Evolutionary conservation across 2,888 invertebrate genomes (phyloP).

Genomic region (Cheilosia variabilis): DNA sequence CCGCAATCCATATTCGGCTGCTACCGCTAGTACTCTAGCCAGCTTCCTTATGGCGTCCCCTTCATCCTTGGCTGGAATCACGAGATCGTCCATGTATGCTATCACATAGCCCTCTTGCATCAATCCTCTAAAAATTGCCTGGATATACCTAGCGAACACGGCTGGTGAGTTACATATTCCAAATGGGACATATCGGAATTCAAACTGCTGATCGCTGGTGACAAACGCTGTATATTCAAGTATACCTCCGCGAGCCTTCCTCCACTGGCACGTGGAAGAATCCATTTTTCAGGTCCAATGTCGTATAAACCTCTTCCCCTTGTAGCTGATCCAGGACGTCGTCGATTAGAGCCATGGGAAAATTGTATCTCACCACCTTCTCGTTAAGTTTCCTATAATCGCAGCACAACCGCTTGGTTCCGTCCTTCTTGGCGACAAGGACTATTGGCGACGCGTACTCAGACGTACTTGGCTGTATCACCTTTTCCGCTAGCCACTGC

Average conservation of each 20-base stretch:
- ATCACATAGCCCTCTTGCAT: slow-evolving; percentile 53
- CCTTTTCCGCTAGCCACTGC: too few species aligned
- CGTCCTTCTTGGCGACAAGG: too few species aligned
- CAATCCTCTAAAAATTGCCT: slow-evolving; percentile 56
- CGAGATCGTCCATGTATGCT: slow-evolving; percentile 71
- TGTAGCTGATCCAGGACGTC: slow-evolving; percentile 39
- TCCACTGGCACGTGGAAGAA: slow-evolving; percentile 61
- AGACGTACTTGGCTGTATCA: too few species aligned
- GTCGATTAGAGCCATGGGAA: too few species aligned
- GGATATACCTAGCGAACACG: slow-evolving; percentile 16
- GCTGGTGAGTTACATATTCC: slow-evolving; percentile 32
- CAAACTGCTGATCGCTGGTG: not conserved
- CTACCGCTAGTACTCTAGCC: slow-evolving; percentile 34
- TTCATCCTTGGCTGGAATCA: slow-evolving; percentile 64
- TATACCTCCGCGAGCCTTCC: too few species aligned
- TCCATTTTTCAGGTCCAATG: slow-evolving; percentile 60
- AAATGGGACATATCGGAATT: slow-evolving; percentile 67
- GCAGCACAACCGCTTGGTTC: too few species aligned
- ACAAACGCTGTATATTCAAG: too few species aligned
- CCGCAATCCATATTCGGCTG: slow-evolving; percentile 45
- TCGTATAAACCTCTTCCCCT: slow-evolving; percentile 52
- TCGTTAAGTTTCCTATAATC: too few species aligned
- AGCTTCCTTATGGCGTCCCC: slow-evolving; percentile 57
- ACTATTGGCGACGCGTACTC: too few species aligned
- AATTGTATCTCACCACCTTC: too few species aligned